phyloP scores from a whole-genome alignment of 2,797 vertebrate genomes.

The Pterois miles region DNA sequence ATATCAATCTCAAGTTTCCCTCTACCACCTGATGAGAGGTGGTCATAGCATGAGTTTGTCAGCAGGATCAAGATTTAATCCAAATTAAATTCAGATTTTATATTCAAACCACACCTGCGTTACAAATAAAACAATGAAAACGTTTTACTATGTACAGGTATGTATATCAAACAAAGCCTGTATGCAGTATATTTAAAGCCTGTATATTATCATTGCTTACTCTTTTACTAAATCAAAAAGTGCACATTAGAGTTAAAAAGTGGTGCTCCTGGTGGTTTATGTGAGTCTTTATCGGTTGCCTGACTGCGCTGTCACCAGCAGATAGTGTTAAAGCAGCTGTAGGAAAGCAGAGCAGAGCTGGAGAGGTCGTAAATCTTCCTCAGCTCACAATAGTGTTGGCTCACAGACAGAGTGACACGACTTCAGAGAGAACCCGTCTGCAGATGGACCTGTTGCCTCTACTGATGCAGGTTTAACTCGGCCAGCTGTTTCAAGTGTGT shows the following conservation, averaged over 20 bases:
- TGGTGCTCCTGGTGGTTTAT: not conserved
- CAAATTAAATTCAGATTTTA: not conserved
- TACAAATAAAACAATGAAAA: not conserved
- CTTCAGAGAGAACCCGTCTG: constrained; percentile 77
- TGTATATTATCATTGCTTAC: not conserved
- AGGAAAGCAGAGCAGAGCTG: constrained; percentile 56
- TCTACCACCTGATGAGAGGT: not conserved
- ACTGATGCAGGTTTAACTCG: constrained; percentile 66
- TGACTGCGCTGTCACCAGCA: constrained; percentile 26
- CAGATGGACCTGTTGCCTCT: constrained; percentile 73
- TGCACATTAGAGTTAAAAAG: not conserved
- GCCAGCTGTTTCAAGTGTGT: constrained; percentile 65
- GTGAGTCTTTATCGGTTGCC: constrained; percentile 12
- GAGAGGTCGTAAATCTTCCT: constrained; percentile 65
- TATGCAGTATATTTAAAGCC: not conserved
- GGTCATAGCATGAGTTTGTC: not conserved
- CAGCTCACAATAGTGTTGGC: constrained; percentile 55
- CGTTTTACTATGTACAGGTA: not conserved
- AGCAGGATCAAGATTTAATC: not conserved
- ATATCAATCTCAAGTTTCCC: not conserved
- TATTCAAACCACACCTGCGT: not conserved
- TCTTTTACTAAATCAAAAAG: not conserved
- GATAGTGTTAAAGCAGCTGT: constrained; percentile 63
- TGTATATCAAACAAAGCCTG: not conserved
- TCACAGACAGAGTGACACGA: constrained; percentile 62